Percentiles rank a stretch among this genome's conserved stretches.
Conservation (phyloP, 2,113 vertebrate genomes). For the Physeter macrocephalus region DNA sequence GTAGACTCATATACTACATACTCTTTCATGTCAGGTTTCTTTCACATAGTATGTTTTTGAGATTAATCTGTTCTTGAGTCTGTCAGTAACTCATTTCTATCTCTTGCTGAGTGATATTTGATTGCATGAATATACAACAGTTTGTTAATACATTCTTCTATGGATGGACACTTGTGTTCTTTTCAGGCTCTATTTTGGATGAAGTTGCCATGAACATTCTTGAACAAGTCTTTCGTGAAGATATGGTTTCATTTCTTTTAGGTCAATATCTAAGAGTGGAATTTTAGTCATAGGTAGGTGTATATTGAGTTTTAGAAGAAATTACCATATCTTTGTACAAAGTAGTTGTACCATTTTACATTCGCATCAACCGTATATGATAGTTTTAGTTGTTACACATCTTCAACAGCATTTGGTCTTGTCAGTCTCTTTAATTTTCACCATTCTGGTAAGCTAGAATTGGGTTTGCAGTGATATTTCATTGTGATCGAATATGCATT, state of each 20-base stretch:
- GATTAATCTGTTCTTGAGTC: neutral
- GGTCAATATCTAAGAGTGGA: neutral
- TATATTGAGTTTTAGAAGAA: neutral
- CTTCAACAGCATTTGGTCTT: neutral
- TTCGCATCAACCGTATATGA: neutral
- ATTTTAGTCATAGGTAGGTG: neutral
- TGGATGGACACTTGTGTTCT: neutral
- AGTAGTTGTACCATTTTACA: neutral
- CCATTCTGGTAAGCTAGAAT: neutral
- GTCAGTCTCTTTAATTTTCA: neutral
- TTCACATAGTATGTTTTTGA: neutral
- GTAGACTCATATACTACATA: accelerated
- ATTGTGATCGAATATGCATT: neutral
- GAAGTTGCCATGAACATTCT: neutral
- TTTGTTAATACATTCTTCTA: neutral
- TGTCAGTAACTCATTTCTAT: neutral
- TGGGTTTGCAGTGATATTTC: neutral
- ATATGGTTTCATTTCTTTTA: neutral
- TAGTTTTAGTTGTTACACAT: neutral
- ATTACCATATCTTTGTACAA: neutral
- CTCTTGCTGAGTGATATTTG: neutral
- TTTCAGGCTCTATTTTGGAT: neutral
- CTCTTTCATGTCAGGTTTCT: neutral
- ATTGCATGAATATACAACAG: neutral
- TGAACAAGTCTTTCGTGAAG: neutral